phyloP scores from a whole-genome alignment of 1,140 invertebrate species.

The Palaemon carinicauda region DNA sequence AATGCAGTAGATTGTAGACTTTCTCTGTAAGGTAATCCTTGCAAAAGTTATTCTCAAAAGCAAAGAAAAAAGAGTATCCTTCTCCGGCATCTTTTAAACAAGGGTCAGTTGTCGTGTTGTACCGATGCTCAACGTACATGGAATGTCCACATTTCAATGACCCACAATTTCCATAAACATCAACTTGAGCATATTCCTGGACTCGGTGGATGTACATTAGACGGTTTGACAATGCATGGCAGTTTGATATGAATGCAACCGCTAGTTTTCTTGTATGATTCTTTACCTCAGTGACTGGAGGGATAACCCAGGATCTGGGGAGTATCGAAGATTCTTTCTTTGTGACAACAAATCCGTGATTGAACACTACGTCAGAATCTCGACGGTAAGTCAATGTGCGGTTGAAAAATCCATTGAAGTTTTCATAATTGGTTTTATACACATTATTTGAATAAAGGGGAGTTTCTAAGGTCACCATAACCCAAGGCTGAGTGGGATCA shows the following conservation, averaged over 20 bases:
- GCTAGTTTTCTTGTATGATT: conserved; percentile 53
- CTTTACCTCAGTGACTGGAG: neutral
- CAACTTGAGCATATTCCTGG: conserved; percentile 66
- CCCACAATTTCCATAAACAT: conserved; percentile 68
- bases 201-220: conserved; percentile 66
- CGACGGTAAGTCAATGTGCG: no score
- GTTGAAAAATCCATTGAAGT: no score
- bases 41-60: conserved; percentile 67
- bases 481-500: no score
- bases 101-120: neutral
- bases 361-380: no score
- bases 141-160: neutral
- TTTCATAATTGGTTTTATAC: no score
- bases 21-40: conserved; percentile 65
- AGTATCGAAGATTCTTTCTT: no score
- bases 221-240: conserved; percentile 64
- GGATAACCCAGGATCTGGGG: neutral
- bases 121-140: neutral
- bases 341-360: no score
- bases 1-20: conserved; percentile 61
- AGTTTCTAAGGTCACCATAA: no score
- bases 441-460: no score
- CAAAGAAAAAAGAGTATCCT: conserved; percentile 67
- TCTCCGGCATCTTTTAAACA: conserved; percentile 21
- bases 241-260: conserved; percentile 68